Conservation (phyloP, 2,888 invertebrate genomes). For the Rugalucina vietnamica region DNA sequence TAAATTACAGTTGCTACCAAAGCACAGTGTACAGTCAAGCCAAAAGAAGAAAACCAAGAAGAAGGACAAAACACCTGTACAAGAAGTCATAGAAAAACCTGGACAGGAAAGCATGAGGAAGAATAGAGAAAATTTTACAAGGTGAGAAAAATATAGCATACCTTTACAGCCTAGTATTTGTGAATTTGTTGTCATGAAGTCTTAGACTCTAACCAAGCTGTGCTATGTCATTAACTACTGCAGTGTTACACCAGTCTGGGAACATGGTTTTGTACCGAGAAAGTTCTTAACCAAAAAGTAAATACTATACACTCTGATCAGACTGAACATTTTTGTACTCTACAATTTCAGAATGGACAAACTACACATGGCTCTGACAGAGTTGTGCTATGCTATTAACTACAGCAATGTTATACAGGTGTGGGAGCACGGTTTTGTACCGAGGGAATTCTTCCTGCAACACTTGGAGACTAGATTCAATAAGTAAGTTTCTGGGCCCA, state of each 20-base stretch:
- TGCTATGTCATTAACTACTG: too few relatives aligned
- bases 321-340: background rate
- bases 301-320: too few relatives aligned
- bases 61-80: slow-evolving; percentile 87
- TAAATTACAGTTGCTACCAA: slow-evolving; percentile 90
- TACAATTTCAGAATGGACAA: slow-evolving; percentile 92
- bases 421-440: slow-evolving; percentile 99
- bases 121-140: slow-evolving; percentile 97
- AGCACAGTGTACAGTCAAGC: slow-evolving; percentile 94
- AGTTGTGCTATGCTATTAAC: slow-evolving; percentile 98
- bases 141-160: slow-evolving; percentile 83
- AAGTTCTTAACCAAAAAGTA: too few relatives aligned
- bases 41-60: slow-evolving; percentile 91
- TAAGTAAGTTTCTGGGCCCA: slow-evolving; percentile 84
- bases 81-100: slow-evolving; percentile 93
- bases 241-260: too few relatives aligned
- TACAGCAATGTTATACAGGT: slow-evolving; percentile 98
- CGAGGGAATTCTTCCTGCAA: slow-evolving; percentile 97
- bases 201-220: too few relatives aligned
- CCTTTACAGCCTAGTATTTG: too few relatives aligned
- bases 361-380: slow-evolving; percentile 98
- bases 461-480: slow-evolving; percentile 92
- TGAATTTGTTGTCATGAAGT: too few relatives aligned
- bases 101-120: slow-evolving; percentile 98
- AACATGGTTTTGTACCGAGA: too few relatives aligned